These are phyloP conservation scores for Distichodus sexfasciatus DNA, from an alignment of 2,797 vertebrate genomes.

Conservation along the genomic window DNA sequence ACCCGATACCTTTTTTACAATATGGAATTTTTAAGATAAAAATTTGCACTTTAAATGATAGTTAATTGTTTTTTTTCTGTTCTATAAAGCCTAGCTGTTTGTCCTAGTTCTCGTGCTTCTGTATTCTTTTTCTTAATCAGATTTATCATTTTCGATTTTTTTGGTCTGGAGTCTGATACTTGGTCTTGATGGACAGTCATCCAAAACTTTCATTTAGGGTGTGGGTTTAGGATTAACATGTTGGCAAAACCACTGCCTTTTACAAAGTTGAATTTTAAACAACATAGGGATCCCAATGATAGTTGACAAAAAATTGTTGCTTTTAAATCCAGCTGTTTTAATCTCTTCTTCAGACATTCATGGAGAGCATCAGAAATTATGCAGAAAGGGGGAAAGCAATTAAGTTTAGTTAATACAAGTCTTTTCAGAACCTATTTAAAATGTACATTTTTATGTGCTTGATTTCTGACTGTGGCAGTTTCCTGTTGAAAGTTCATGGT, in stretches of 20 bases:
- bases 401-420: background rate
- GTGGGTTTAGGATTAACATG: background rate
- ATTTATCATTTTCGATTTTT: no score
- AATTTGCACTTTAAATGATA: no score
- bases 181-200: no score
- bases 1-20: no score
- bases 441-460: no score
- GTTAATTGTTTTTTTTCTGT: no score
- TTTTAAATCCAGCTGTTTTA: slow-evolving; percentile 26
- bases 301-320: background rate
- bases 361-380: slow-evolving; percentile 75
- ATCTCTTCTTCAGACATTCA: slow-evolving; percentile 68
- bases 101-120: no score
- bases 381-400: slow-evolving; percentile 4
- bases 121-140: no score
- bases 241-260: background rate
- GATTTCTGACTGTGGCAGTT: no score
- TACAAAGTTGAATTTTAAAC: background rate
- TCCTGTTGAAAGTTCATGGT: slow-evolving; percentile 72
- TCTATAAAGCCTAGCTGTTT: no score
- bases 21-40: no score
- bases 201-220: background rate
- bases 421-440: no score
- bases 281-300: background rate
- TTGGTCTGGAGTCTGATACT: background rate